Evolutionary conservation across 2,888 invertebrate genomes (phyloP), one percentile per base, ranked within the genome.

Genomic region (Lasioglossum marginatum): DNA sequence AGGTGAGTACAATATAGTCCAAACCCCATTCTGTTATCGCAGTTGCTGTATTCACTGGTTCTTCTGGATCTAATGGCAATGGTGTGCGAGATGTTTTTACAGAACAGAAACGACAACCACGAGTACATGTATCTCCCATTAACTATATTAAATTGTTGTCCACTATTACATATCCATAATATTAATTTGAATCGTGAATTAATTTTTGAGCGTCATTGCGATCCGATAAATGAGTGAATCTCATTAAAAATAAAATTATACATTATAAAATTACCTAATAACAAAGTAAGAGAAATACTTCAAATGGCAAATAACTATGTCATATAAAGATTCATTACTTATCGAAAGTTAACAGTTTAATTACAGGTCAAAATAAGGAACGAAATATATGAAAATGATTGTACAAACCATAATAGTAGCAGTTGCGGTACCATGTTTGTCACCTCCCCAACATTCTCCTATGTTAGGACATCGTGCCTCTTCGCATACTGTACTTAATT

Each of bases 391-490:
- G 31, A 37, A 68, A 4, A 68, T 37, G 8, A 34, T 43, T 63
- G 43, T 75, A 92, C 91, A 92, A 95, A 98, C 98, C 99, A 99
- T 99, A 79, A 99, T 99, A 73, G 99, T 99, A 4, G 99, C 99
- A 37, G 99, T 99, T n/a, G 99, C 98, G 31, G 98, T 98, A 48
- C 98, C 98, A 96, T 98, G 97, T 93, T 98, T 97, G 23, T 99
- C 99, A 0, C 99, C 99, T 79, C 99, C 99, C 99, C 99, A 99
- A 95, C 99, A 99, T 96, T 99, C 99, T 19, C 99, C 99, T 87
- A 99, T 99, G 95, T 99, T 99, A 0, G 99, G 99, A 96, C 99
- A 99, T 83, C 98, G 96, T 0, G 99, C 99, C 95, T 99, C 99
- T 94, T 99, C 99, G 95, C 99, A 99, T 1, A 99, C 99, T 0